Evolutionary conservation across 2,888 invertebrate genomes (phyloP).

Genomic region (Latrodectus elegans): DNA sequence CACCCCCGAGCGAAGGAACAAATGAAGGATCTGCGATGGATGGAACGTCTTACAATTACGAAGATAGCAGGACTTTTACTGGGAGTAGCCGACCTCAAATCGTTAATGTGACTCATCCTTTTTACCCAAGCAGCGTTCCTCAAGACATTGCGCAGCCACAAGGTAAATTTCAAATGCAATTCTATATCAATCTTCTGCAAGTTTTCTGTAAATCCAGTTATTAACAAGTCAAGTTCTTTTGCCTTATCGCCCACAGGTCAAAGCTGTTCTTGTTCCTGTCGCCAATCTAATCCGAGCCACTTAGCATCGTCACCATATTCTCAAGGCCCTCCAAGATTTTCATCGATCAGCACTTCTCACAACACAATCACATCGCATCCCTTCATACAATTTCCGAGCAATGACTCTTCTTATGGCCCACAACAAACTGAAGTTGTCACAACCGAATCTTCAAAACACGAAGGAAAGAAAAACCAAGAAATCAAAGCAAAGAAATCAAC

Average conservation of each 20-base stretch:
- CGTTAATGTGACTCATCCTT: not conserved
- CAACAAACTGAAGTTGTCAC: not conserved
- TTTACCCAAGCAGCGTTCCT: not conserved
- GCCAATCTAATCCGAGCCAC: conserved; percentile 18
- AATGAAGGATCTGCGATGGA: not conserved
- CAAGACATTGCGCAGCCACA: conserved; percentile 22
- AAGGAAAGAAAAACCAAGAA: conserved; percentile 2
- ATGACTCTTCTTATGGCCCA: not conserved
- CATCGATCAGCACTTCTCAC: not conserved
- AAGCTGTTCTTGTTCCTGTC: conserved; percentile 47
- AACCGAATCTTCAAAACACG: not conserved
- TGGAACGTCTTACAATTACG: conserved; percentile 9
- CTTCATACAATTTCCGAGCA: not conserved
- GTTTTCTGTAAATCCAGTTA: not conserved
- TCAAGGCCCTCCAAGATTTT: conserved; percentile 9
- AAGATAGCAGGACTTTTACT: conserved; percentile 22
- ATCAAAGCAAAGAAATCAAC: conserved; percentile 37
- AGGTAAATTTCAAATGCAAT: not conserved
- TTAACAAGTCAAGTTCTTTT: not conserved
- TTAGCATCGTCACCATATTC: not conserved
- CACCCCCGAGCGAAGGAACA: conserved; percentile 35
- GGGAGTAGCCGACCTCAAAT: not conserved
- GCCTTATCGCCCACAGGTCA: conserved; percentile 7
- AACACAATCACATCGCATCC: conserved; percentile 6
- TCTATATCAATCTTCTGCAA: not conserved